Conservation (phyloP, 2,888 invertebrate genomes). For the Actias luna region DNA sequence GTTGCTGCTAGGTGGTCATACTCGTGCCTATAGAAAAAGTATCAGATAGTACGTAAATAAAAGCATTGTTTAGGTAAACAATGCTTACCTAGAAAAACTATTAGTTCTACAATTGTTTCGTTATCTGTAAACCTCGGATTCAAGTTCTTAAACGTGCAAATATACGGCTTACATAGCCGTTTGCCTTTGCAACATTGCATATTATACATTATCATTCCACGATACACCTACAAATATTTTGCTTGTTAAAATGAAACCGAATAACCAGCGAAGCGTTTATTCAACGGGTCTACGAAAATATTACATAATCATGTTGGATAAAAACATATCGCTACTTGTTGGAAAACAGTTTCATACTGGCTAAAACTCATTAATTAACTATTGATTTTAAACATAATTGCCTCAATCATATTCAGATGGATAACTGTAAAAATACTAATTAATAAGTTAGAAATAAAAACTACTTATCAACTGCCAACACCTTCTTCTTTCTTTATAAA, state of each 20-base stretch:
- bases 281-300: neutral
- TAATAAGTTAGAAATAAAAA: too few relatives aligned
- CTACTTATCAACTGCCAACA: too few relatives aligned
- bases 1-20: too few relatives aligned
- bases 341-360: neutral
- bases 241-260: conserved; percentile 1
- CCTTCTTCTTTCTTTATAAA: neutral
- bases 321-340: neutral
- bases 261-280: neutral
- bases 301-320: neutral
- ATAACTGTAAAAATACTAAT: too few relatives aligned
- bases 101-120: too few relatives aligned
- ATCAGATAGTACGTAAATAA: too few relatives aligned
- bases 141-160: neutral
- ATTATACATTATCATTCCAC: neutral
- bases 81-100: too few relatives aligned
- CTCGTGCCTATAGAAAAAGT: too few relatives aligned
- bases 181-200: neutral
- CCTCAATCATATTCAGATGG: too few relatives aligned
- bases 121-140: too few relatives aligned
- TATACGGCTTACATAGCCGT: neutral
- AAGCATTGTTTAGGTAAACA: too few relatives aligned
- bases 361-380: neutral
- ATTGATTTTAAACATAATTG: neutral
- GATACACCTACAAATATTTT: neutral